Evolutionary conservation across 92 coral and sea anemone species (phyloP).

Genomic region (Paragorgia papillata): DNA sequence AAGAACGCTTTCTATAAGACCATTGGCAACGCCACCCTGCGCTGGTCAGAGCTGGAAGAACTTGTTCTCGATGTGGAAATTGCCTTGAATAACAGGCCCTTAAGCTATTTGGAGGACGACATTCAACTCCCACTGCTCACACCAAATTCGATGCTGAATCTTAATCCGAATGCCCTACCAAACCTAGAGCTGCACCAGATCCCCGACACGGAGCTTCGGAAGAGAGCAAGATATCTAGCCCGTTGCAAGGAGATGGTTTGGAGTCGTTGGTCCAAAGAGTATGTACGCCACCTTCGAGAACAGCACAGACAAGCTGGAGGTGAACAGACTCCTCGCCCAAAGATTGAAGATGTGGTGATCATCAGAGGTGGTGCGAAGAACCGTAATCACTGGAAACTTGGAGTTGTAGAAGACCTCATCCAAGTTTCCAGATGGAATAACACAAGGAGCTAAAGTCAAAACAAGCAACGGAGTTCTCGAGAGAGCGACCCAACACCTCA

Average conservation of each 20-base stretch:
- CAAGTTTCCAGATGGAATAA: constrained; percentile 1
- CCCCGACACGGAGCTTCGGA: constrained; percentile 11
- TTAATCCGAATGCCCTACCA: constrained; percentile 37
- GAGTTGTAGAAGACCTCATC: constrained; percentile 31
- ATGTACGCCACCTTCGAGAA: constrained; percentile 41
- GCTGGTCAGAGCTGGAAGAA: too few relatives aligned
- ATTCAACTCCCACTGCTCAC: too few relatives aligned
- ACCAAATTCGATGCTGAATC: constrained; percentile 40
- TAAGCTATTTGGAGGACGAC: too few relatives aligned
- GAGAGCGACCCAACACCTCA: too few relatives aligned
- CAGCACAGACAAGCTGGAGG: constrained; percentile 37
- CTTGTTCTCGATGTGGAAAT: too few relatives aligned
- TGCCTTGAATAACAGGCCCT: too few relatives aligned
- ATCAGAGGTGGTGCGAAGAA: constrained; percentile 35
- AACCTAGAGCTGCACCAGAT: constrained; percentile 1
- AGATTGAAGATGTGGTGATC: constrained; percentile 20
- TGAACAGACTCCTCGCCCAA: constrained; percentile 23
- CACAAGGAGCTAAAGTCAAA: too few relatives aligned
- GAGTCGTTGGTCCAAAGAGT: constrained; percentile 53
- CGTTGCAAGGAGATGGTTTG: too few relatives aligned
- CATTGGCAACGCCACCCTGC: too few relatives aligned
- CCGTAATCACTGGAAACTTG: constrained; percentile 36
- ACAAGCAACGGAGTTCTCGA: too few relatives aligned
- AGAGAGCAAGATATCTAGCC: too few relatives aligned
- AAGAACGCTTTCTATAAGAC: too few relatives aligned